Evolutionary conservation across 2,797 vertebrate genomes (phyloP).

Genomic region (Sibirionetta formosa): DNA sequence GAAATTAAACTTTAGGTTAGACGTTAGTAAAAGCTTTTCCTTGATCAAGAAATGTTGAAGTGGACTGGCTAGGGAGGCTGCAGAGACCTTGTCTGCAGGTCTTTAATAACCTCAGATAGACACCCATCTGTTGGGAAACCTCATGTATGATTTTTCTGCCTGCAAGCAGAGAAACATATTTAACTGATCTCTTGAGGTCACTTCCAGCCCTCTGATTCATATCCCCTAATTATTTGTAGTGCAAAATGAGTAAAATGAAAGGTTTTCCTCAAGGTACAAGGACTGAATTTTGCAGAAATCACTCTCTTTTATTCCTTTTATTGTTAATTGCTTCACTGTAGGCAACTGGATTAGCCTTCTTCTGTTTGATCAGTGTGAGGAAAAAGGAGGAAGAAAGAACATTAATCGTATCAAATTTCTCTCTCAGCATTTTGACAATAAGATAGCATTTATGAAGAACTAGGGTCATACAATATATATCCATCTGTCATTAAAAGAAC

Average conservation of each 20-base stretch:
- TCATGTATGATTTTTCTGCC: background rate
- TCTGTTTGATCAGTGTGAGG: background rate
- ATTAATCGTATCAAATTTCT: slow-evolving; percentile 44
- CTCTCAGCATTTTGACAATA: slow-evolving; percentile 52
- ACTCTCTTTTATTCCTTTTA: background rate
- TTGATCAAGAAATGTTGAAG: background rate
- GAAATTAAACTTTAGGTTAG: background rate
- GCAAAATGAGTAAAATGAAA: slow-evolving; percentile 4
- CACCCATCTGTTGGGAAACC: background rate
- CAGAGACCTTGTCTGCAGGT: background rate
- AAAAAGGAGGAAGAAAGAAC: slow-evolving; percentile 3
- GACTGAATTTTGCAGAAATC: background rate
- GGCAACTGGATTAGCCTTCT: background rate
- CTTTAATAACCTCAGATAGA: background rate
- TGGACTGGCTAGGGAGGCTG: background rate
- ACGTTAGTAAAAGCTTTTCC: background rate
- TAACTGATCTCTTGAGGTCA: slow-evolving; percentile 7
- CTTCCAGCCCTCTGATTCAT: background rate
- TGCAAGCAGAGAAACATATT: background rate
- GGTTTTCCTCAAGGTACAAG: background rate
- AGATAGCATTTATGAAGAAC: slow-evolving; percentile 47
- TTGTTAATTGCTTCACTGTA: background rate
- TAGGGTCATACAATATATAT: slow-evolving; percentile 51
- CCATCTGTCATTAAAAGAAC: slow-evolving; percentile 57
- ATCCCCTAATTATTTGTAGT: slow-evolving; percentile 13